These are phyloP conservation scores for Torymus tubicola DNA, from an alignment of 2,888 invertebrate genomes.

Conservation along the genomic window DNA sequence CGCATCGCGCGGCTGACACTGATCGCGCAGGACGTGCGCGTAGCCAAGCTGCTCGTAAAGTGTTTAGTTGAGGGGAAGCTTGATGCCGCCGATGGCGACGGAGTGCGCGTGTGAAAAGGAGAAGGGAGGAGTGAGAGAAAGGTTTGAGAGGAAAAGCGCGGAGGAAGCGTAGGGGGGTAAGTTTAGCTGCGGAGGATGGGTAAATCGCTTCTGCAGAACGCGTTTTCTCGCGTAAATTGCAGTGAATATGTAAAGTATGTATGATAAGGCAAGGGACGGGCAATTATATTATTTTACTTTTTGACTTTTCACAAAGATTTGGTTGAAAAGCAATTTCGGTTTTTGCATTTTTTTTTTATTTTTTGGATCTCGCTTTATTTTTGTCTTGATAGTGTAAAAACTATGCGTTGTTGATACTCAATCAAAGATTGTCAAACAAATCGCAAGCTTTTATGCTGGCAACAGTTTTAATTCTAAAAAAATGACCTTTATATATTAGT, in stretches of 20 bases:
- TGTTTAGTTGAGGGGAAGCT: conserved; percentile 75
- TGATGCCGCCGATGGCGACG: conserved; percentile 63
- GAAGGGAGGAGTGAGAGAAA: conserved; percentile 16
- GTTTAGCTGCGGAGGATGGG: conserved; percentile 56
- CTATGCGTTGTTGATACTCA: too few species aligned
- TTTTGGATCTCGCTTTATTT: too few species aligned
- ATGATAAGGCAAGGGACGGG: conserved; percentile 28
- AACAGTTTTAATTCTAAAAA: too few species aligned
- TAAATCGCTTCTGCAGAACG: conserved; percentile 53
- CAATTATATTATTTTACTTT: conserved; percentile 31
- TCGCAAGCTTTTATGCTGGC: too few species aligned
- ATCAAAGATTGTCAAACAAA: too few species aligned
- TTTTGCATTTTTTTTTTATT: too few species aligned
- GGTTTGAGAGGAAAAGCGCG: conserved; percentile 9
- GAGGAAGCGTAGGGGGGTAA: neutral
- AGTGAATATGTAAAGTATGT: conserved; percentile 41
- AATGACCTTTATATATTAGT: too few species aligned
- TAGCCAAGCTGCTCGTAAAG: conserved; percentile 76
- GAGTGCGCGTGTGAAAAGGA: conserved; percentile 20
- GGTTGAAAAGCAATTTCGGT: too few species aligned
- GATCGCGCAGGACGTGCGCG: conserved; percentile 73
- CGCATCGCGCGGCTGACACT: conserved; percentile 71
- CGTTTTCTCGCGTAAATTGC: conserved; percentile 40
- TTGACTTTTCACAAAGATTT: neutral
- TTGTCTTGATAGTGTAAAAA: too few species aligned